These are phyloP conservation scores for Drosophila orena DNA, from an alignment of 1,140 invertebrate genomes.

Conservation along the genomic window DNA sequence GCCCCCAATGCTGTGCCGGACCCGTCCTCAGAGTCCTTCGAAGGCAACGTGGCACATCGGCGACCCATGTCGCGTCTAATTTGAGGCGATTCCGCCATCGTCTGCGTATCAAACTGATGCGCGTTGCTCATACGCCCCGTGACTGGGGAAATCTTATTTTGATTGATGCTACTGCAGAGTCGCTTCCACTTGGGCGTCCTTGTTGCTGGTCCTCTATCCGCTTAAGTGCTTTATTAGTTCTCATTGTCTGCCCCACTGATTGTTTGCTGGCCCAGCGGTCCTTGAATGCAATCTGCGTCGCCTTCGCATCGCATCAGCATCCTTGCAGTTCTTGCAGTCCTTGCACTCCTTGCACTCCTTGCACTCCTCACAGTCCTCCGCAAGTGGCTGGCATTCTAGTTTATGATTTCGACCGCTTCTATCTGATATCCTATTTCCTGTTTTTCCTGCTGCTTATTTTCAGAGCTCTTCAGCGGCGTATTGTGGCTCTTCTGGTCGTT, in stretches of 20 bases:
- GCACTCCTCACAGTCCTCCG: slow-evolving; percentile 35
- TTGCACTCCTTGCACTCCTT: slow-evolving; percentile 25
- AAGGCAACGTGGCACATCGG: slow-evolving; percentile 31
- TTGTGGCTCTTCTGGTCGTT: slow-evolving; percentile 29
- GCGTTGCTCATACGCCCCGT: slow-evolving; percentile 72
- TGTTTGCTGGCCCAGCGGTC: slow-evolving; percentile 53
- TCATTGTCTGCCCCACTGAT: slow-evolving; percentile 69
- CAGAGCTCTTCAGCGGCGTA: slow-evolving; percentile 16
- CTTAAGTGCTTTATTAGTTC: slow-evolving; percentile 80
- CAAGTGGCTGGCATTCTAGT: slow-evolving; percentile 36
- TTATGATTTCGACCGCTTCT: slow-evolving; percentile 42
- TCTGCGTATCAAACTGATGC: slow-evolving; percentile 37
- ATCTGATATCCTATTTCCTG: slow-evolving; percentile 3
- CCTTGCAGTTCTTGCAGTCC: slow-evolving; percentile 25
- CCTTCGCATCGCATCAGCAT: slow-evolving; percentile 56
- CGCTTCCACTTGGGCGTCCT: slow-evolving; percentile 38
- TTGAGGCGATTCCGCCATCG: slow-evolving; percentile 39
- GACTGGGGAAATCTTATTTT: slow-evolving; percentile 45
- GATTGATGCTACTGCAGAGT: slow-evolving; percentile 54
- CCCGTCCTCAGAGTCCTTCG: slow-evolving; percentile 13
- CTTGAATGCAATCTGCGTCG: slow-evolving; percentile 57
- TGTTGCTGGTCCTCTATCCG: slow-evolving; percentile 56
- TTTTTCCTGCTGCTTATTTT: slow-evolving; percentile 27
- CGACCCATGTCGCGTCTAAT: slow-evolving; percentile 50
- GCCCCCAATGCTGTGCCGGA: neutral